phyloP scores from a whole-genome alignment of 2,797 vertebrate genomes.

The Pantherophis alleghaniensis region DNA sequence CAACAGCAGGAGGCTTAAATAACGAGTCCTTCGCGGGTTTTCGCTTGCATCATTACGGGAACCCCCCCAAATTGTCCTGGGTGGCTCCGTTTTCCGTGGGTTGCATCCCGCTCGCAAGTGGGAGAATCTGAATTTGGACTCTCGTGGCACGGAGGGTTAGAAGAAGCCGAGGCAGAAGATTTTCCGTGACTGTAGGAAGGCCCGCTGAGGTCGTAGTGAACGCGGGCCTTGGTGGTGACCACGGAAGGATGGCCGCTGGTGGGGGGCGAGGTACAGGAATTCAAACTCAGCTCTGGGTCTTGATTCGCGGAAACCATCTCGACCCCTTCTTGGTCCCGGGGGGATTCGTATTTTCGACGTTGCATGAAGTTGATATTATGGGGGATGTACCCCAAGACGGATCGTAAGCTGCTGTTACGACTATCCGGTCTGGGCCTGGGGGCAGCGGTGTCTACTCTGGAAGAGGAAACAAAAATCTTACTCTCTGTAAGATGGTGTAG shows the following conservation, averaged over 20 bases:
- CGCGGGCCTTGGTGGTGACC: conserved; percentile 14
- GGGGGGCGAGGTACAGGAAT: not conserved
- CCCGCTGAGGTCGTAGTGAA: not conserved
- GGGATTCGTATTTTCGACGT: not conserved
- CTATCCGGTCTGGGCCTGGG: not conserved
- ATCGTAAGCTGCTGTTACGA: not conserved
- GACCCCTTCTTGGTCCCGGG: not conserved
- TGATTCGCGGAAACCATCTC: not conserved
- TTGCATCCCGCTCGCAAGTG: accelerated
- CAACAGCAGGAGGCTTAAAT: not conserved
- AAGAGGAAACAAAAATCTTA: not conserved
- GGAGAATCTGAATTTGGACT: not conserved
- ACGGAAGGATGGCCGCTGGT: not conserved
- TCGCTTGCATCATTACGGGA: not conserved
- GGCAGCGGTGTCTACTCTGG: not conserved
- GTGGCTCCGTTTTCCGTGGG: not conserved
- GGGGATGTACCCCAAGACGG: not conserved
- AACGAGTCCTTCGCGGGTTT: not conserved
- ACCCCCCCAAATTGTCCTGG: not conserved
- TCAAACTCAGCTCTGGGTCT: not conserved
- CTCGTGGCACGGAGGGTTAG: accelerated
- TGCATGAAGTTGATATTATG: conserved; percentile 3
- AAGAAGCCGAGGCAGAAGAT: too few relatives aligned
- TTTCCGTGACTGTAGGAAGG: not conserved
- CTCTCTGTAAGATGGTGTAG: too few relatives aligned